These are phyloP conservation scores for Drosophila asahinai DNA, from an alignment of 1,140 invertebrate genomes.

Conservation along the genomic window DNA sequence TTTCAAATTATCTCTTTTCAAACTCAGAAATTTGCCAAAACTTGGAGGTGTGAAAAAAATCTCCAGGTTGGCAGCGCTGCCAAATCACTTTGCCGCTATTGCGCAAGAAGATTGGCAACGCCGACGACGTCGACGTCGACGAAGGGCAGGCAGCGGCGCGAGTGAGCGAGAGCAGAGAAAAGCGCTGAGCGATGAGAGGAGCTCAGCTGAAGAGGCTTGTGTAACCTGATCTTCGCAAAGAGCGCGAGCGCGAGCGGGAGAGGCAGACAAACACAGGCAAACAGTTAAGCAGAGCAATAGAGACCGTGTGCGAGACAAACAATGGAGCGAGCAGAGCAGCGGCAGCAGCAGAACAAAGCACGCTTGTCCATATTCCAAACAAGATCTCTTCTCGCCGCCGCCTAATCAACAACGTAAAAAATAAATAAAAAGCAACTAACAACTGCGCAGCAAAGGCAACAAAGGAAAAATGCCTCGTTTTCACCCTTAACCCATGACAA, in stretches of 20 bases:
- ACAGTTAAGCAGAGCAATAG: constrained; percentile 12
- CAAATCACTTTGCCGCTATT: not conserved
- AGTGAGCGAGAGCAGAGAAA: constrained; percentile 13
- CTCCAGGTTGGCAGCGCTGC: not conserved
- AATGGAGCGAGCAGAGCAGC: constrained; percentile 43
- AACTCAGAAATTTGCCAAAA: not conserved
- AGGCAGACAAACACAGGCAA: constrained; percentile 31
- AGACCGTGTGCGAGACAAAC: constrained; percentile 29
- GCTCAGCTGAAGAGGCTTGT: constrained; percentile 44
- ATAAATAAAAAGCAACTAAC: constrained; percentile 33
- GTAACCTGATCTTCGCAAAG: constrained; percentile 65
- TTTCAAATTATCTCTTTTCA: not conserved
- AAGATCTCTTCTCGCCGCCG: constrained; percentile 55
- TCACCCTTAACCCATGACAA: constrained; percentile 46
- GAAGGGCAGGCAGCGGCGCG: constrained; percentile 22
- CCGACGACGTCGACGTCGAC: constrained; percentile 13
- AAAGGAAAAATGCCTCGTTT: constrained; percentile 46
- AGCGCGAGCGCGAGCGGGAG: constrained; percentile 7
- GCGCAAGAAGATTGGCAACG: constrained; percentile 27
- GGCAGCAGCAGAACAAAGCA: constrained; percentile 62
- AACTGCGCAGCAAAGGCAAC: constrained; percentile 67
- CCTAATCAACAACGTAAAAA: constrained; percentile 60
- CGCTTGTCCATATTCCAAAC: constrained; percentile 70
- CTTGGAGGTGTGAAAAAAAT: constrained; percentile 1
- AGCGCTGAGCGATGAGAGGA: not conserved